Evolutionary conservation across 2,797 vertebrate genomes (phyloP).

Genomic region (Macrochelys suwanniensis): DNA sequence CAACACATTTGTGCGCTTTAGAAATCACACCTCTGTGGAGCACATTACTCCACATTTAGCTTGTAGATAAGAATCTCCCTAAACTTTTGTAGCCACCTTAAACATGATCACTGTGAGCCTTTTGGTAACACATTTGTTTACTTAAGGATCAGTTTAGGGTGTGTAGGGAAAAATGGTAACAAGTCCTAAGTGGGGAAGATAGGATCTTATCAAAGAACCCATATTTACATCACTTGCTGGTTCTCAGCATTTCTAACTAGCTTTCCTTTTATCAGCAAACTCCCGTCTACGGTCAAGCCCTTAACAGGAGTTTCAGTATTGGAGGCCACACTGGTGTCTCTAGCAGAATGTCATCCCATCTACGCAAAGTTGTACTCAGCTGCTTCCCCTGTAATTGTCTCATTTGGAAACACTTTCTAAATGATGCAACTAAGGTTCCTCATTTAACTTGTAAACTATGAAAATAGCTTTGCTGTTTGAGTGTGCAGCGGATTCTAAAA

Average conservation of each 20-base stretch:
- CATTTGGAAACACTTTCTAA: not conserved
- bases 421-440: not conserved
- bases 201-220: not conserved
- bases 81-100: not conserved
- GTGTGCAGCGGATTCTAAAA: not conserved
- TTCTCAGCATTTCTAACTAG: not conserved
- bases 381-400: not conserved
- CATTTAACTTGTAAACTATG: not conserved
- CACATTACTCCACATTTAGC: not conserved
- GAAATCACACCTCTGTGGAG: not conserved
- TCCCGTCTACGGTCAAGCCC: not conserved
- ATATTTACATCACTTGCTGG: not conserved
- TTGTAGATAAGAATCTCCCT: not conserved
- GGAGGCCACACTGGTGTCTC: rapidly evolving
- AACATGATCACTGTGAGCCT: not conserved
- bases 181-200: not conserved
- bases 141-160: not conserved
- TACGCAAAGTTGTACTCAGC: not conserved
- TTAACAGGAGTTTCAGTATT: not conserved
- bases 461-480: not conserved
- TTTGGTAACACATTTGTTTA: not conserved
- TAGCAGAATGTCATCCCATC: not conserved
- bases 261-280: not conserved
- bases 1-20: not conserved
- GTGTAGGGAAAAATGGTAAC: not conserved